phyloP scores from a whole-genome alignment of 2,888 invertebrate genomes.

The Tillus elongatus region DNA sequence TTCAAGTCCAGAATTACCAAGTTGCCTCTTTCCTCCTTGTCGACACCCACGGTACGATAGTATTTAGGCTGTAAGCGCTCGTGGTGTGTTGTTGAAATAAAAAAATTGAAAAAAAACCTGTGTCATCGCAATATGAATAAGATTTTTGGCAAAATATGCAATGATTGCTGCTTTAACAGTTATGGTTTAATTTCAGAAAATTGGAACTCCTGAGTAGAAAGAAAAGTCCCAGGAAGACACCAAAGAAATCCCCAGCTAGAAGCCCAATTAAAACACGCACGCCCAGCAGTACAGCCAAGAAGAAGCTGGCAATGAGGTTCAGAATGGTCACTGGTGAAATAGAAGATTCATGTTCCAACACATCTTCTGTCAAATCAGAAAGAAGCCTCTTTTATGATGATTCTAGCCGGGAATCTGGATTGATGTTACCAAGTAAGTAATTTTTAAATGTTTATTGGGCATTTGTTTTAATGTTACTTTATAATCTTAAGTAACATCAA shows the following conservation, averaged over 20 bases:
- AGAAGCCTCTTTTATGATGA: conserved; percentile 68
- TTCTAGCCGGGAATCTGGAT: too few species aligned
- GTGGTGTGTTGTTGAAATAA: too few species aligned
- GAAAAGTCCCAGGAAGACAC: conserved; percentile 34
- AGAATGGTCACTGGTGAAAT: conserved; percentile 29
- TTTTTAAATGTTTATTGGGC: conserved; percentile 2
- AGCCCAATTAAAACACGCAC: conserved; percentile 44
- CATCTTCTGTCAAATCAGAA: conserved; percentile 41
- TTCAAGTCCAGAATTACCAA: too few species aligned
- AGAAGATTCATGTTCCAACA: conserved; percentile 21
- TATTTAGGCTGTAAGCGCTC: too few species aligned
- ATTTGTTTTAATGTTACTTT: too few species aligned
- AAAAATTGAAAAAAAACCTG: too few species aligned
- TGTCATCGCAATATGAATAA: too few species aligned
- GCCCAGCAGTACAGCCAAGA: conserved; percentile 55
- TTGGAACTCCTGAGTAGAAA: conserved; percentile 37
- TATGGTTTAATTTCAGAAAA: conserved; percentile 32
- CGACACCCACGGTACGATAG: too few species aligned
- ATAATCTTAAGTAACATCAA: neutral
- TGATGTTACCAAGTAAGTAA: conserved; percentile 24
- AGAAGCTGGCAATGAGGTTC: conserved; percentile 42
- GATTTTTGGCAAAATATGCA: too few species aligned
- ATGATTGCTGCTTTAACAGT: too few species aligned
- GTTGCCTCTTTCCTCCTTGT: too few species aligned
- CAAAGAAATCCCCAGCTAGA: conserved; percentile 44